These are phyloP conservation scores for Periphyllus acericola DNA, from an alignment of 2,888 invertebrate species.

Conservation along the genomic window DNA sequence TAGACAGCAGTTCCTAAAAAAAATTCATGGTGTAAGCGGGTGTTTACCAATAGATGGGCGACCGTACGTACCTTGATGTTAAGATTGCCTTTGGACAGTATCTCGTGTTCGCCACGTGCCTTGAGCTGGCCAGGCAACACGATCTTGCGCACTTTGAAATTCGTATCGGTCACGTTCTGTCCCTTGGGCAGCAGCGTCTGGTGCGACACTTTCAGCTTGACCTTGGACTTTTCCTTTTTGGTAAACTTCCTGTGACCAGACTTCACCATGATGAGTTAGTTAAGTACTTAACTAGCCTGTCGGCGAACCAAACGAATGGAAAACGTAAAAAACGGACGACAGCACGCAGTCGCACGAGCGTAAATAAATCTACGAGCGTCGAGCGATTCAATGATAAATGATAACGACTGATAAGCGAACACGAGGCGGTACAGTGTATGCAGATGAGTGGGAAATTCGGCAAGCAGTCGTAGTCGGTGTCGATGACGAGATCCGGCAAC, in stretches of 20 bases:
- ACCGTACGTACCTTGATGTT: conserved; percentile 72
- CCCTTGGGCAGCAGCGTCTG: conserved; percentile 80
- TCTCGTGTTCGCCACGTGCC: conserved; percentile 71
- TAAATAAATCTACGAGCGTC: too few species aligned
- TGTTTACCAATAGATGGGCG: neutral
- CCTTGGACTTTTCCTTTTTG: conserved; percentile 87
- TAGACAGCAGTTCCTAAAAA: conserved; percentile 74
- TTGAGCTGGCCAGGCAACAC: conserved; percentile 81
- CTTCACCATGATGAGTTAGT: conserved; percentile 61
- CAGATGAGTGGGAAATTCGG: neutral
- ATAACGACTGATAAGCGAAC: neutral
- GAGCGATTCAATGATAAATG: too few species aligned
- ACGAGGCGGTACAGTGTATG: conserved; percentile 21
- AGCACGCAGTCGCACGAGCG: too few species aligned
- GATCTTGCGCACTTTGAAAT: conserved; percentile 90
- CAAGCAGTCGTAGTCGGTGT: neutral
- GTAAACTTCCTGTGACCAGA: conserved; percentile 77
- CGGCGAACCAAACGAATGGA: too few species aligned
- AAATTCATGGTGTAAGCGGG: neutral
- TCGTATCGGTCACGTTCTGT: conserved; percentile 87
- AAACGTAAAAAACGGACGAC: too few species aligned
- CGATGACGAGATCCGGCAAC: neutral
- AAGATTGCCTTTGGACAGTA: conserved; percentile 75
- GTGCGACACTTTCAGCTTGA: conserved; percentile 84
- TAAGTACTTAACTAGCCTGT: neutral